These are phyloP conservation scores for Acrobasis suavella DNA, from an alignment of 2,888 invertebrate species.

Conservation along the genomic window DNA sequence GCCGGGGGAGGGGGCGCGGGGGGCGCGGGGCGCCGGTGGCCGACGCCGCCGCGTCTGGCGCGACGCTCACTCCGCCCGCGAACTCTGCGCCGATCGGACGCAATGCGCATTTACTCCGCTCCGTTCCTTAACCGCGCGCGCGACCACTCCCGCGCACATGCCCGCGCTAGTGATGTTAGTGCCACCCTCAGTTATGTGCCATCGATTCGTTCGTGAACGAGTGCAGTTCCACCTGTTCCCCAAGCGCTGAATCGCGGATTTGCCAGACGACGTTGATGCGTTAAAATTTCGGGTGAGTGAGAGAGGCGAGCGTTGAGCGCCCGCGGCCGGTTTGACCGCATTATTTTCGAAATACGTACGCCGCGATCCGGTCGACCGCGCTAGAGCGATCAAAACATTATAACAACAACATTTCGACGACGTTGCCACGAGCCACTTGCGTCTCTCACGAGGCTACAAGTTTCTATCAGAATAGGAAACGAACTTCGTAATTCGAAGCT, in stretches of 20 bases:
- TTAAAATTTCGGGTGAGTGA: slow-evolving; percentile 81
- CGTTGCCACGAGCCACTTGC: slow-evolving; percentile 33
- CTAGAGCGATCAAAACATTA: slow-evolving; percentile 78
- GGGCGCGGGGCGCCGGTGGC: slow-evolving; percentile 41
- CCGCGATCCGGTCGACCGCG: slow-evolving; percentile 76
- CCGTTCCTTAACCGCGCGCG: slow-evolving; percentile 48
- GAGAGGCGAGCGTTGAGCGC: slow-evolving; percentile 70
- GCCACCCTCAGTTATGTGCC: slow-evolving; percentile 74
- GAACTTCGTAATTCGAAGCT: slow-evolving; percentile 1
- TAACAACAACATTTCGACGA: slow-evolving; percentile 69
- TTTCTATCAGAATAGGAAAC: slow-evolving; percentile 3
- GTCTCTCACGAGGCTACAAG: background rate
- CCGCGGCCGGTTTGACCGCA: slow-evolving; percentile 81
- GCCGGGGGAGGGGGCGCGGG: slow-evolving; percentile 39
- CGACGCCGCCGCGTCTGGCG: slow-evolving; percentile 69
- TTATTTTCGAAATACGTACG: slow-evolving; percentile 81
- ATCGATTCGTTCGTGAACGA: slow-evolving; percentile 67
- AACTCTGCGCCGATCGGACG: slow-evolving; percentile 61
- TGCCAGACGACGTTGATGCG: slow-evolving; percentile 76
- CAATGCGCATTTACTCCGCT: slow-evolving; percentile 49
- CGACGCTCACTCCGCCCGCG: slow-evolving; percentile 58
- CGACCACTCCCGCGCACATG: slow-evolving; percentile 62
- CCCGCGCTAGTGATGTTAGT: slow-evolving; percentile 73
- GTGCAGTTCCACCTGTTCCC: slow-evolving; percentile 72
- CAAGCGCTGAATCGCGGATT: slow-evolving; percentile 73